Base-by-base conservation (phyloP, 1,140 invertebrate genomes). In the Pentalonia nigronervosa region DNA sequence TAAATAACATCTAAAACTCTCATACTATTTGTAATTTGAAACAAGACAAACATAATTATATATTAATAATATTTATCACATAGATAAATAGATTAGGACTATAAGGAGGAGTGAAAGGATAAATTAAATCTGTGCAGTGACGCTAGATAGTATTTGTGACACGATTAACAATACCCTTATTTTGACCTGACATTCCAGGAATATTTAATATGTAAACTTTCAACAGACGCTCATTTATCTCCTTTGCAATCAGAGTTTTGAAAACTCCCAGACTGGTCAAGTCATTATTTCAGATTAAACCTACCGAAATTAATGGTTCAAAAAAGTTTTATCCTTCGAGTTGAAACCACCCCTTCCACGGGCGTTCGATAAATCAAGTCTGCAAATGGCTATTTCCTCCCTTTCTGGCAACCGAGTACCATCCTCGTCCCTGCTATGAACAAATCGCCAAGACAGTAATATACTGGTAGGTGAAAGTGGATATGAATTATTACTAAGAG, bases 191-290 rank as follows among this genome's bases (percentile, higher is more conserved):
- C 45, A 47, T 91, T n/a, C 30, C 67, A n/a, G 67, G 60, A 48
- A 91, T 76, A 91, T 91, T 91, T 91, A 91, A 91, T 92, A 92
- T 92, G 91, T 92, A 92, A 92, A 92, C 91, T 92, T 92, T 92
- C 91, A 83, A 92, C 67, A 21, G 76, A 30, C 47, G 91, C n/a
- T 92, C 91, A 45, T 92, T 92, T 83, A 83, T 92, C 90, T 91
- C 90, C 25, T 83, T 50, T 83, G 91, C 91, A 92, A 92, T 92
- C 91, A 83, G 41, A 92, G 91, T 92, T 92, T 92, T 83, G 60
- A 92, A 92, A 92, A 92, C 91, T 92, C 67, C 34, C 83, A 48
- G 76, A 92, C 67, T 23, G 91, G 91, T 92, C 91, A 83, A 92
- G 60, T 92, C 91, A 36, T 92, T 92, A 83, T 92, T 92, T 81